Conservation (phyloP, 2,888 invertebrate species). For the Urechis unicinctus region DNA sequence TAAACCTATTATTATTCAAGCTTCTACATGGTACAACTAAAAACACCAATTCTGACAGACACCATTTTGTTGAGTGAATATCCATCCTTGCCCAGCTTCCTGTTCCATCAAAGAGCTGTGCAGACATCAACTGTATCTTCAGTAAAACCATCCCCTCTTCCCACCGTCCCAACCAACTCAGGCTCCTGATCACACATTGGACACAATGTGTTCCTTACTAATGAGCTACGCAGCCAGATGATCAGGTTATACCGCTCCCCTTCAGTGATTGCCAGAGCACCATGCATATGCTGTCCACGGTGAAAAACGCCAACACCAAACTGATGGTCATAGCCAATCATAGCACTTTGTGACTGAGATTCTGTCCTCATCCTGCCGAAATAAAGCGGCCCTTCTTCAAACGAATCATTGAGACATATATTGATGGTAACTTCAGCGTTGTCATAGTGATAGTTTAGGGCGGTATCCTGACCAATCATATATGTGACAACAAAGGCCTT, state of each 20-base stretch:
- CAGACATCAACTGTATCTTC: constrained; percentile 6
- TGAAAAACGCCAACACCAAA: constrained; percentile 45
- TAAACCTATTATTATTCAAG: too few species aligned
- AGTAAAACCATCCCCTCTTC: constrained; percentile 43
- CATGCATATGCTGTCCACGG: constrained; percentile 50
- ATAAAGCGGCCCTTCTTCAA: constrained; percentile 47
- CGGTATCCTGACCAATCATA: constrained; percentile 41
- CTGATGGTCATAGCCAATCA: constrained; percentile 28
- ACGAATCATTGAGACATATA: constrained; percentile 46
- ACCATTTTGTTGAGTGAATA: constrained; percentile 24
- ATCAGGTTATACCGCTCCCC: constrained; percentile 50
- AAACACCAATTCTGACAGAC: constrained; percentile 47
- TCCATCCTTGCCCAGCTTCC: constrained; percentile 4
- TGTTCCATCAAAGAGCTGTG: neutral
- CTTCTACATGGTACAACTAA: too few species aligned
- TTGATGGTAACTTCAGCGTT: constrained; percentile 52
- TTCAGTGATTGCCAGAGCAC: constrained; percentile 48
- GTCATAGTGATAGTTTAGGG: constrained; percentile 51
- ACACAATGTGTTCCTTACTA: constrained; percentile 45
- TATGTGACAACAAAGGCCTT: constrained; percentile 51
- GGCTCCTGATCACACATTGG: constrained; percentile 51
- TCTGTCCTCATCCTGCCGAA: constrained; percentile 45
- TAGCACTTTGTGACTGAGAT: constrained; percentile 8
- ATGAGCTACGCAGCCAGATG: constrained; percentile 52
- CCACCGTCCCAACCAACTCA: constrained; percentile 28